Base-by-base conservation (phyloP, 2,113 vertebrate genomes). In the Thinocorus orbignyianus region DNA sequence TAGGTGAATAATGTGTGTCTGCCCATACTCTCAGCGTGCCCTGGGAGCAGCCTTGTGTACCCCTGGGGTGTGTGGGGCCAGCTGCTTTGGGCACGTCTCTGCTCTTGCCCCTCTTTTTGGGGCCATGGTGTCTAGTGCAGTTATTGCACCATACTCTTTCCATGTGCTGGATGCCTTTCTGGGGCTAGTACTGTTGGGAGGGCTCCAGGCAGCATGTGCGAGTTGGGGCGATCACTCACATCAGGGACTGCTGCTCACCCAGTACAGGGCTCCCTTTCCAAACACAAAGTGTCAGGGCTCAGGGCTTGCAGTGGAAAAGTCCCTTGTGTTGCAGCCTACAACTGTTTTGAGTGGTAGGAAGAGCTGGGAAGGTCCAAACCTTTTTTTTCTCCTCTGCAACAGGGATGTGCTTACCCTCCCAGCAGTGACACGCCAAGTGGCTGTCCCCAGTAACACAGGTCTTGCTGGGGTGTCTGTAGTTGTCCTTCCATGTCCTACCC, bases 121-220 rank as follows among this genome's bases (percentile, higher is more conserved):
- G 62, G 28, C 74, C 30, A 11, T 4, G 5, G 31, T 4, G 7
- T 51, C 15, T 44, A 37, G 42, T 10, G 16, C 0, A 0, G 11
- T 57, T 70, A 35, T 7, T 44, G 10, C 6, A 12, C 41, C 61
- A 22, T 37, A 52, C 30, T 69, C 76, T 70, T 82, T 58, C 49
- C 24, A 16, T 11, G 28, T 12, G 12, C 9, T 74, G 55, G 20
- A 51, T 35, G 37, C 18, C 19, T 62, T 65, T 65, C 57, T 78
- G 22, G 57, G 13, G 46, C 33, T 0, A 0, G 11, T 44, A 69
- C 71, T 78, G 49, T 54, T 81, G 3, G 33, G 26, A 70, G 49
- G 30, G 62, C 68, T 52, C 35, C 48, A 41, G 66, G 35, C 15
- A 31, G 7, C 0, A 0, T 16, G 17, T 30, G 35, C 0, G 3